Evolutionary conservation across 2,113 vertebrate genomes (phyloP), one percentile per base, ranked within the genome.

Genomic region (Macheiramphus alcinus): DNA sequence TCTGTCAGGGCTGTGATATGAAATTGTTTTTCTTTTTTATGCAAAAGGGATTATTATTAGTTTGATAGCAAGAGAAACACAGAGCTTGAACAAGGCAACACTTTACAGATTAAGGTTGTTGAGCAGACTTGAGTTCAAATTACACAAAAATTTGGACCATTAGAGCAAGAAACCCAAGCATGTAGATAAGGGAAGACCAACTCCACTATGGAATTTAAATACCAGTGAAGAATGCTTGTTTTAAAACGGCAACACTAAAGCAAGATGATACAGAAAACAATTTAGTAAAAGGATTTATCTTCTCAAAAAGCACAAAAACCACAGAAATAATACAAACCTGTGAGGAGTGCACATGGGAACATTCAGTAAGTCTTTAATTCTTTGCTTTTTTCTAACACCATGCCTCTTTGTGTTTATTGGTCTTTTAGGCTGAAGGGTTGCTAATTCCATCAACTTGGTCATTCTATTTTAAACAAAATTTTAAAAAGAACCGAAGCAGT

Each of bases 341-440:
- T 99, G 99, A 47, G 98, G 95, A 83, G 97, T 76, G 83, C 97
- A 94, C 90, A 98, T 96, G 21, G 99, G 98, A 88, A 93, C 95
- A 85, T 94, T 99, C 95, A 99, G 75, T 52, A 99, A 97, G 95
- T 99, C 99, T 97, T 99, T 99, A 98, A 99, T 98, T 97, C 98
- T 99, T 92, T 97, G 98, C 73, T 98, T 99, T 98, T 99, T 99
- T 94, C 99, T 99, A 78, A 98, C 98, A 72, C 98, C 98, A 81
- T 97, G 97, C 6, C 95, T 98, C 97, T 99, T 99, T 58, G 97
- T 94, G 95, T 98, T 98, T 95, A 98, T 98, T 71, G 98, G 98
- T 98, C 99, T 99, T 98, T 99, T 99, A 97, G 99, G 99, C 62
- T 99, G 99, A 98, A 99, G 98, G 70, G 99, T 99, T 97, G 99